phyloP scores from a whole-genome alignment of 2,797 vertebrate genomes.

The Liasis olivaceus region DNA sequence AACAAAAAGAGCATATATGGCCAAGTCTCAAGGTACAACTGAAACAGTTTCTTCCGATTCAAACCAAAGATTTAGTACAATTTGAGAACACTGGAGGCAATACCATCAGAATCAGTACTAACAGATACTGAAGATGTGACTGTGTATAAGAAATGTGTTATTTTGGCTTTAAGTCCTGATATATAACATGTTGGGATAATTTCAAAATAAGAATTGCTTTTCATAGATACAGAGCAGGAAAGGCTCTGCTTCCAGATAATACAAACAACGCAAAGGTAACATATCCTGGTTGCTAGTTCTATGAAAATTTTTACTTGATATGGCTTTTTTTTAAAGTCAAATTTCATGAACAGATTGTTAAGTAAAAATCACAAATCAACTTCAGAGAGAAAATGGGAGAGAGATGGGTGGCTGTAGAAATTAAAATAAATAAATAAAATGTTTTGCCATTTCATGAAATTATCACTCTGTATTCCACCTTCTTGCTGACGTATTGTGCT shows the following conservation, averaged over 20 bases:
- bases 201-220: not conserved
- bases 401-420: too few species aligned
- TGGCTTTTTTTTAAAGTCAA: not conserved
- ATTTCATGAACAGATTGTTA: not conserved
- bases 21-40: not conserved
- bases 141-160: conserved; percentile 4
- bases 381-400: not conserved
- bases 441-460: not conserved
- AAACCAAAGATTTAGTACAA: not conserved
- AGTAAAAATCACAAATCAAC: not conserved
- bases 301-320: not conserved
- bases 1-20: not conserved
- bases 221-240: not conserved
- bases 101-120: not conserved
- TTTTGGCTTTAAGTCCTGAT: conserved; percentile 4
- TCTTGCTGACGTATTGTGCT: not conserved
- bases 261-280: not conserved
- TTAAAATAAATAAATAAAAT: too few species aligned
- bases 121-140: not conserved
- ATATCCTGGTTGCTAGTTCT: not conserved
- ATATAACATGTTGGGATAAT: not conserved
- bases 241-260: not conserved
- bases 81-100: not conserved
- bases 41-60: not conserved
- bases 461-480: not conserved